Percentiles rank a stretch among this genome's conserved stretches.
Conservation (phyloP, 2,113 vertebrate species). For the Cheirogaleus medius region DNA sequence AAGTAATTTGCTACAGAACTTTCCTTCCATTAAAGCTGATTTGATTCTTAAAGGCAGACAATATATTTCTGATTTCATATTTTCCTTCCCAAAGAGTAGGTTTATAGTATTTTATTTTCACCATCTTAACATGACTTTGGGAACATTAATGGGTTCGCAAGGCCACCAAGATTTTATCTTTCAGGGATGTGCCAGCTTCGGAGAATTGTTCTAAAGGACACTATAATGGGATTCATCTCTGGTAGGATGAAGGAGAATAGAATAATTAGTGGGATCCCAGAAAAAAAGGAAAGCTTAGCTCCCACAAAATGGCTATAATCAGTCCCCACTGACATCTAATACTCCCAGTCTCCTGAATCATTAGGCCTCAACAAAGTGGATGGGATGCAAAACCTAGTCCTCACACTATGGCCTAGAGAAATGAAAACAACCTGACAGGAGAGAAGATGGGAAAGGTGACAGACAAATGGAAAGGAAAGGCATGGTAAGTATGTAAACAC, state of each 20-base stretch:
- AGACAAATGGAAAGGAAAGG: background rate
- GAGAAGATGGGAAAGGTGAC: background rate
- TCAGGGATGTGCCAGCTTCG: background rate
- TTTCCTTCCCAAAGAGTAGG: background rate
- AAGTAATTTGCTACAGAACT: background rate
- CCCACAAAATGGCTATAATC: background rate
- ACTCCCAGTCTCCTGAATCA: background rate
- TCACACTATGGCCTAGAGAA: background rate
- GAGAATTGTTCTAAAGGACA: background rate
- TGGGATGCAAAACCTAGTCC: background rate
- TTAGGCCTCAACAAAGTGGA: background rate
- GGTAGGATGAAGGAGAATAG: background rate
- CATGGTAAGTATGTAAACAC: background rate
- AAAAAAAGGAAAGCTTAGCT: background rate
- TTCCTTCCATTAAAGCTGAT: background rate
- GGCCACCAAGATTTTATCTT: background rate
- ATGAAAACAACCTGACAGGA: background rate
- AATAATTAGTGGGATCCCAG: background rate
- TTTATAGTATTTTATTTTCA: constrained; percentile 19
- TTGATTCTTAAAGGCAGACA: constrained; percentile 19
- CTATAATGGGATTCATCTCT: background rate
- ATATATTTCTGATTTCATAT: constrained; percentile 29
- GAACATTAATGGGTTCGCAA: background rate
- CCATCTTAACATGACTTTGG: background rate
- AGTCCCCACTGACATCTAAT: background rate